These are phyloP conservation scores for Notoglanidium macrostoma DNA, from an alignment of 2,797 vertebrate species.

Conservation along the genomic window DNA sequence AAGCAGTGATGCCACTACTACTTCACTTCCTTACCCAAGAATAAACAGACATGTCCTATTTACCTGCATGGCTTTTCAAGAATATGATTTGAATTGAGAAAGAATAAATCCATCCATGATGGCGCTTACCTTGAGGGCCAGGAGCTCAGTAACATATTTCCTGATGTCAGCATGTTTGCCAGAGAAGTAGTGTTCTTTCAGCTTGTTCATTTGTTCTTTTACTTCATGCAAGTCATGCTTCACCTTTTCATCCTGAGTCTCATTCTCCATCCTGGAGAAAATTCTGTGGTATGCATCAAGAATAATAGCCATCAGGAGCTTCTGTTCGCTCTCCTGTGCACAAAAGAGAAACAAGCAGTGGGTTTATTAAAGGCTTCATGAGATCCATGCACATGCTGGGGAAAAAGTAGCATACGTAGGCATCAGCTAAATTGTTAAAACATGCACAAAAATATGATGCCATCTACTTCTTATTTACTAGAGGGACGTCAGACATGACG, in stretches of 20 bases:
- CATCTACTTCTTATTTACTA: neutral
- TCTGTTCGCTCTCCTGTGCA: slow-evolving; percentile 51
- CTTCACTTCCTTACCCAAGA: slow-evolving; percentile 2
- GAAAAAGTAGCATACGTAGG: neutral
- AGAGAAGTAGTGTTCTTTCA: slow-evolving; percentile 52
- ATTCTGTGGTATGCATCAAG: slow-evolving; percentile 56
- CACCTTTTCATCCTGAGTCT: slow-evolving; percentile 25
- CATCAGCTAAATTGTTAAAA: neutral
- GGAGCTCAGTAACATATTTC: slow-evolving; percentile 34
- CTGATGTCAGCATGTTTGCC: slow-evolving; percentile 46
- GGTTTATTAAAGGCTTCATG: neutral
- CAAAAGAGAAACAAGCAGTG: neutral
- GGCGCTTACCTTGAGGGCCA: slow-evolving; percentile 49
- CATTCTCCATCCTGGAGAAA: slow-evolving; percentile 42
- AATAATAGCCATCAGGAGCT: slow-evolving; percentile 53
- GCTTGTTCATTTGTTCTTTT: slow-evolving; percentile 38
- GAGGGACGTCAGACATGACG: neutral
- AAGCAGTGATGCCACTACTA: neutral
- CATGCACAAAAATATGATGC: neutral
- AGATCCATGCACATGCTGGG: neutral
- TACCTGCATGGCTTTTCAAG: neutral
- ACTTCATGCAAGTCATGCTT: slow-evolving; percentile 28
- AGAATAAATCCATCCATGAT: neutral
- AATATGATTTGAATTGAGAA: neutral
- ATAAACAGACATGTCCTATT: neutral